These are phyloP conservation scores for Sebastes trivittatus DNA, from an alignment of 2,797 vertebrate genomes.

Conservation along the genomic window DNA sequence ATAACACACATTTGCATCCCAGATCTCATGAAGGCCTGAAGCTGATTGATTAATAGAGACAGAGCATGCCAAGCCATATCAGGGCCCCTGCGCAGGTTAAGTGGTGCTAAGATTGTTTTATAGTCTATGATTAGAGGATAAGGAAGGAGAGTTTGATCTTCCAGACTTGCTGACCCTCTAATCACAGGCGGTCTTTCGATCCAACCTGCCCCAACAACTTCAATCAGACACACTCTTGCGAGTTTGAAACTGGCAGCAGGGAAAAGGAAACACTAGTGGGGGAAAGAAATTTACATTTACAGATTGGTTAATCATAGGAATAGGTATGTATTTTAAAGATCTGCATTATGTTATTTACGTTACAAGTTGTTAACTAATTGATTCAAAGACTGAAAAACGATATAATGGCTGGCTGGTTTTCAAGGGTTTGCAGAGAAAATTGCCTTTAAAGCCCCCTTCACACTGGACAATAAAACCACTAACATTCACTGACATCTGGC, in stretches of 20 bases:
- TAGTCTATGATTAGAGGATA: slow-evolving; percentile 82
- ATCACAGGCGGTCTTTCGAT: slow-evolving; percentile 79
- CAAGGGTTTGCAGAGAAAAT: neutral
- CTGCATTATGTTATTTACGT: neutral
- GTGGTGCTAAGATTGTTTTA: slow-evolving; percentile 87
- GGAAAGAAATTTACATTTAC: neutral
- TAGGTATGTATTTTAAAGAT: neutral
- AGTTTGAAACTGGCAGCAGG: slow-evolving; percentile 63
- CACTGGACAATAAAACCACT: no score
- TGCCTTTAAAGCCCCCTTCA: neutral
- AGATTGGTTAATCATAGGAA: slow-evolving; percentile 13
- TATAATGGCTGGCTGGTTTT: neutral
- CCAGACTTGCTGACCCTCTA: slow-evolving; percentile 77
- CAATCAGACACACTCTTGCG: slow-evolving; percentile 72
- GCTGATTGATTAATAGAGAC: slow-evolving; percentile 88
- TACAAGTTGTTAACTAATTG: neutral
- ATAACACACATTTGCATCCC: slow-evolving; percentile 79
- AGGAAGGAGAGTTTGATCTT: slow-evolving; percentile 80
- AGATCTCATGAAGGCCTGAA: slow-evolving; percentile 71
- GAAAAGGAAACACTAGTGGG: slow-evolving; percentile 20
- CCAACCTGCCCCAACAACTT: slow-evolving; percentile 79
- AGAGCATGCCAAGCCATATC: slow-evolving; percentile 85
- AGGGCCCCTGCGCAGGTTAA: slow-evolving; percentile 83
- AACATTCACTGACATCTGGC: no score
- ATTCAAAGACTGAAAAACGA: neutral